phyloP scores from a whole-genome alignment of 2,888 invertebrate genomes.

The Molanna angustata region DNA sequence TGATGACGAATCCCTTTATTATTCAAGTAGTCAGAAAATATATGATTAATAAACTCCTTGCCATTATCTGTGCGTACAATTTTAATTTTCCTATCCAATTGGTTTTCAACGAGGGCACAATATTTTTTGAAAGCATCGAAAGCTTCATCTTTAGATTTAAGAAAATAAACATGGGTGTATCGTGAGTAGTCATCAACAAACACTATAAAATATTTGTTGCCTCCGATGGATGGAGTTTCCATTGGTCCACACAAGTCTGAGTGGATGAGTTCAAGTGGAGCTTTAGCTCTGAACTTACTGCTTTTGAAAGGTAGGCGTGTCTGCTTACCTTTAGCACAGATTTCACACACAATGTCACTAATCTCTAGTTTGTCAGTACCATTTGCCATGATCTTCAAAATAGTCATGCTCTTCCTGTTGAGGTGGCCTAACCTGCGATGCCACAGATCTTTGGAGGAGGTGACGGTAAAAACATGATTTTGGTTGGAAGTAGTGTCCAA shows the following conservation, averaged over 20 bases:
- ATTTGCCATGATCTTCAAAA: no score
- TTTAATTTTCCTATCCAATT: not conserved
- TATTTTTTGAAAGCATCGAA: not conserved
- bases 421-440: no score
- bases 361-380: no score
- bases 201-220: not conserved
- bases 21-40: not conserved
- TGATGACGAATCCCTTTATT: not conserved
- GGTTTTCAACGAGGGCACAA: not conserved
- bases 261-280: not conserved
- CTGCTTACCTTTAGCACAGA: not conserved
- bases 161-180: not conserved
- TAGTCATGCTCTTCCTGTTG: no score
- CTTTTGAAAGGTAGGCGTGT: not conserved
- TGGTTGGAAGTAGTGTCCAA: no score
- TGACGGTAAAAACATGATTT: no score
- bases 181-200: not conserved
- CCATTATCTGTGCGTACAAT: not conserved
- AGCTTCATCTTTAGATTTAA: not conserved
- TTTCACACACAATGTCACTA: no score
- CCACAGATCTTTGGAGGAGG: no score
- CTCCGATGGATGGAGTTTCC: not conserved
- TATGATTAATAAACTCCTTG: not conserved
- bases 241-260: slow-evolving; percentile 1
- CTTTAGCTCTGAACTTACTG: not conserved